These are phyloP conservation scores for Ceramica pisi DNA, from an alignment of 2,888 invertebrate species.

Conservation along the genomic window DNA sequence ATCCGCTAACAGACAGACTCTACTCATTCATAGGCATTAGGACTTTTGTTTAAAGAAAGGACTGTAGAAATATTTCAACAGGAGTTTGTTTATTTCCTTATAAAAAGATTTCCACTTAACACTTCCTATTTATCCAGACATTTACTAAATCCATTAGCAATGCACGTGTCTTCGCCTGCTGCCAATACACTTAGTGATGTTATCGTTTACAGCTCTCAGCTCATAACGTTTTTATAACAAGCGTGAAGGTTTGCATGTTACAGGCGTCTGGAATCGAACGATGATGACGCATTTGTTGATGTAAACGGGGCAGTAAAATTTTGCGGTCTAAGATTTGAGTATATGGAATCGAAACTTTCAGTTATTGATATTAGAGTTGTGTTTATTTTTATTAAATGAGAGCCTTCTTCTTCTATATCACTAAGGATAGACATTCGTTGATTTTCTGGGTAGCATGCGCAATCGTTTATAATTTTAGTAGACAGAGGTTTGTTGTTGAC, in stretches of 20 bases:
- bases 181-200: conserved; percentile 50
- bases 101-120: background rate
- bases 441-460: too few relatives aligned
- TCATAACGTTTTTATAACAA: conserved; percentile 47
- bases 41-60: too few relatives aligned
- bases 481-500: too few relatives aligned
- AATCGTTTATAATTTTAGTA: too few relatives aligned
- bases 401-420: too few relatives aligned
- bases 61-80: background rate
- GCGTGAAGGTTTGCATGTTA: conserved; percentile 29
- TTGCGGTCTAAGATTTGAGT: conserved; percentile 15
- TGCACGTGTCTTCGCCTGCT: conserved; percentile 37
- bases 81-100: background rate
- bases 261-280: conserved; percentile 8
- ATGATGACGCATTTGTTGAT: conserved; percentile 35
- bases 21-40: too few relatives aligned
- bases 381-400: too few relatives aligned
- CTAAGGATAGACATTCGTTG: too few relatives aligned
- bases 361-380: background rate
- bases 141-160: conserved; percentile 10
- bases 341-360: background rate
- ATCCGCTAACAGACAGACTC: too few relatives aligned
- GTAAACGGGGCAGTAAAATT: conserved; percentile 8
- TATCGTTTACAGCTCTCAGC: conserved; percentile 42
- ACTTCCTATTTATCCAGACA: background rate